These are phyloP conservation scores for Campoplex capitator DNA, from an alignment of 2,888 invertebrate genomes.

Conservation along the genomic window DNA sequence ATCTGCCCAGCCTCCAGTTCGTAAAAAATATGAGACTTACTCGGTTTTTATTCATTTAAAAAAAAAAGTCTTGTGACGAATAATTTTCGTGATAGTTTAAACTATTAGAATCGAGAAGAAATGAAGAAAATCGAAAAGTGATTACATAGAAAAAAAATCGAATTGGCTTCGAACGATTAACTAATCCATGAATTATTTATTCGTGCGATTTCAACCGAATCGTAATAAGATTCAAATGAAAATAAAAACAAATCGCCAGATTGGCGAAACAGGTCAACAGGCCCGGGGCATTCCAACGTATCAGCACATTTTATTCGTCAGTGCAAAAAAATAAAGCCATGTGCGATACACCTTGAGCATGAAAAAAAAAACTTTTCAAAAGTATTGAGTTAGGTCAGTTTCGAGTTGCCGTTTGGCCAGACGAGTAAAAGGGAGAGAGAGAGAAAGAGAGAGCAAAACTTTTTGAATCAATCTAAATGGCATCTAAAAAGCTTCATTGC, in stretches of 20 bases:
- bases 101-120: neutral
- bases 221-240: neutral
- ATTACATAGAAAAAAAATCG: neutral
- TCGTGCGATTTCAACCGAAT: neutral
- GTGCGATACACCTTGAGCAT: neutral
- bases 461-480: slow-evolving; percentile 12
- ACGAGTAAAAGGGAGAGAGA: neutral
- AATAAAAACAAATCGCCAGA: neutral
- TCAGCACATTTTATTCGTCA: too few relatives aligned
- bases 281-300: neutral
- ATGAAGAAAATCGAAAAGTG: neutral
- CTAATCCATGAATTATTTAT: neutral
- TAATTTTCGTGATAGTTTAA: neutral
- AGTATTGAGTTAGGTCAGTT: slow-evolving; percentile 58
- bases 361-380: neutral
- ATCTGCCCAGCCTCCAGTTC: slow-evolving; percentile 64
- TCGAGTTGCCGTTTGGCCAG: slow-evolving; percentile 27
- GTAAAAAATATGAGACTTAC: neutral
- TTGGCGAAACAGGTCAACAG: neutral
- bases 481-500: neutral
- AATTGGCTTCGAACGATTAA: neutral
- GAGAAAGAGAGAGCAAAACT: neutral
- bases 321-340: neutral
- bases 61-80: too few relatives aligned
- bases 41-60: neutral